phyloP scores from a whole-genome alignment of 1,140 invertebrate species.

The Trichogramma pretiosum region DNA sequence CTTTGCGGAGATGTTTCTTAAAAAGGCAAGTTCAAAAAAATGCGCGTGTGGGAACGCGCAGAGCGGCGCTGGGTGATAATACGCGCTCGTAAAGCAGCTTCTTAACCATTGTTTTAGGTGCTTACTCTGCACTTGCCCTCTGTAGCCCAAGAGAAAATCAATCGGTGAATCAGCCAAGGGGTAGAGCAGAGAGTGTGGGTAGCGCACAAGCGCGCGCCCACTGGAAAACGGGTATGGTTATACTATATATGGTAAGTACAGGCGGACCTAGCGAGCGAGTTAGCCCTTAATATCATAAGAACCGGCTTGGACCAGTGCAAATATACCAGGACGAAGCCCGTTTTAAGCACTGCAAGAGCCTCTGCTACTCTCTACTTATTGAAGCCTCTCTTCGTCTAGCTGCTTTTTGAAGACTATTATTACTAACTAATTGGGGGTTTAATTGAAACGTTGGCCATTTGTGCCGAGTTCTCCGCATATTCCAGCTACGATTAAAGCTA shows the following conservation, averaged over 20 bases:
- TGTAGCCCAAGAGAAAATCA: conserved; percentile 37
- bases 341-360: conserved; percentile 32
- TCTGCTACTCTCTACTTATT: not conserved
- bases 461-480: too few relatives aligned
- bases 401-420: conserved; percentile 36
- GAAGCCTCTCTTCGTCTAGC: conserved; percentile 6
- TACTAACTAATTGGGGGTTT: conserved; percentile 44
- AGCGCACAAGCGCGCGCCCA: conserved; percentile 12
- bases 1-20: not conserved
- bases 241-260: too few relatives aligned
- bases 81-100: conserved; percentile 11
- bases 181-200: conserved; percentile 14
- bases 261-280: too few relatives aligned
- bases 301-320: conserved; percentile 35
- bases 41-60: not conserved
- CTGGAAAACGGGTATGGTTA: too few relatives aligned
- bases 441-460: conserved; percentile 43
- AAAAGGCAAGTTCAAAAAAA: conserved; percentile 12
- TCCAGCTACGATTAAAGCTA: too few relatives aligned
- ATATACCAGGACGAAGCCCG: conserved; percentile 28
- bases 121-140: conserved; percentile 24
- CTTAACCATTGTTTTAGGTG: conserved; percentile 5
- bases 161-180: conserved; percentile 37
- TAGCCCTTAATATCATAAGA: conserved; percentile 45
- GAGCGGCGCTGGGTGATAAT: conserved; percentile 1